A percentile compares a stretch with the other conserved stretches of the same genome.
Evolutionary conservation across 2,888 invertebrate genomes (phyloP).

Genomic region (Tenodera sinensis): DNA sequence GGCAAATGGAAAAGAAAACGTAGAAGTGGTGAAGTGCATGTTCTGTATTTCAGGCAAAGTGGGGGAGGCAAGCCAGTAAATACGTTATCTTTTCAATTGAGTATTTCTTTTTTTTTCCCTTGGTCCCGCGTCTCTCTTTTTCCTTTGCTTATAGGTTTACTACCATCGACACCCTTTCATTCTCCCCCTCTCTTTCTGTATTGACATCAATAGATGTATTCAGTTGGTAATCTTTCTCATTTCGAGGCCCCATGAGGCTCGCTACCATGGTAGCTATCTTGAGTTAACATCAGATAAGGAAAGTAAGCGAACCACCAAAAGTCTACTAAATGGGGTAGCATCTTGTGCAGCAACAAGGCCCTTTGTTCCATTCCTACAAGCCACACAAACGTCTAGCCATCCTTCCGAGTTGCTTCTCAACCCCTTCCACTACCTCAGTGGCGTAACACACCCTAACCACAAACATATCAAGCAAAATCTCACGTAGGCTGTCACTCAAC

Average conservation of each 20-base stretch:
- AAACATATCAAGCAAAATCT: too few species aligned
- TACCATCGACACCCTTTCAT: background rate
- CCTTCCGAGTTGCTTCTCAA: background rate
- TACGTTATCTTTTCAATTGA: background rate
- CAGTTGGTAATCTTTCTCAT: background rate
- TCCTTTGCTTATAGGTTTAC: background rate
- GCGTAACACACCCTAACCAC: too few species aligned
- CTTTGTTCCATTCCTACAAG: background rate
- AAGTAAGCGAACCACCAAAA: background rate
- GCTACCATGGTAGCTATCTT: background rate
- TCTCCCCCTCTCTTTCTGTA: background rate
- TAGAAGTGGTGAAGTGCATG: background rate
- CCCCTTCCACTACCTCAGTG: background rate
- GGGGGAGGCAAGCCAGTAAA: background rate
- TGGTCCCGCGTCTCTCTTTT: background rate
- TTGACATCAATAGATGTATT: background rate
- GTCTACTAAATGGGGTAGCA: background rate
- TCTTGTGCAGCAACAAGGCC: background rate
- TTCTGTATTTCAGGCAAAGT: background rate
- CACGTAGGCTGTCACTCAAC: too few species aligned
- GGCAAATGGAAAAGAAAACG: background rate
- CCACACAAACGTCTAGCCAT: background rate
- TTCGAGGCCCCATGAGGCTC: background rate
- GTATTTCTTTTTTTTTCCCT: background rate
- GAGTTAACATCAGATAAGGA: background rate